phyloP scores from a whole-genome alignment of 2,888 invertebrate species.

The Phorcus lineatus region DNA sequence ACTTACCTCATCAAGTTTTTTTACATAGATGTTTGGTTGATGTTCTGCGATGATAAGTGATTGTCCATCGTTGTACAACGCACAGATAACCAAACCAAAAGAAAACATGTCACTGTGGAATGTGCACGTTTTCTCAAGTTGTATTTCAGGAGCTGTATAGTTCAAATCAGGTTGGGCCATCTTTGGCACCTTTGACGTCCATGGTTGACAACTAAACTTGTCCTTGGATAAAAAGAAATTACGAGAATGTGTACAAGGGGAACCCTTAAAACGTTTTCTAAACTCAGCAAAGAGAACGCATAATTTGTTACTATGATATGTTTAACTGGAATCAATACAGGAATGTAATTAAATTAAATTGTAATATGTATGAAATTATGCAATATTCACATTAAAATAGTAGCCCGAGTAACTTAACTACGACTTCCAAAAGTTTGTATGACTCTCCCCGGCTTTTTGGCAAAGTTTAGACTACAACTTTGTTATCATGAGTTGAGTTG shows the following conservation, averaged over 20 bases:
- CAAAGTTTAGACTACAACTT: too few species aligned
- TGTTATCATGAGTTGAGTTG: too few species aligned
- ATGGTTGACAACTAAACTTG: conserved; percentile 87
- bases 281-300: too few species aligned
- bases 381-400: too few species aligned
- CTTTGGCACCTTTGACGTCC: conserved; percentile 93
- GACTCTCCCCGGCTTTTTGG: too few species aligned
- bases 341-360: too few species aligned
- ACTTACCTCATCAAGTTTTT: conserved; percentile 91
- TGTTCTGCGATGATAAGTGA: conserved; percentile 93
- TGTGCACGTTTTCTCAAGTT: conserved; percentile 81
- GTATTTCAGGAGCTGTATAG: conserved; percentile 95
- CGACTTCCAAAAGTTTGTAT: too few species aligned
- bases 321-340: too few species aligned
- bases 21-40: conserved; percentile 90
- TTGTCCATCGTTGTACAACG: conserved; percentile 93
- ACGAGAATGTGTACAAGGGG: neutral
- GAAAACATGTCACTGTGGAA: conserved; percentile 97
- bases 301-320: too few species aligned
- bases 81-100: conserved; percentile 93
- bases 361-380: too few species aligned
- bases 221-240: conserved; percentile 79
- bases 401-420: too few species aligned
- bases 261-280: too few species aligned
- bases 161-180: conserved; percentile 96